Evolutionary conservation across 2,888 invertebrate species (phyloP), one percentile per base, ranked within the genome.

Genomic region (Cephus rjabovi): DNA sequence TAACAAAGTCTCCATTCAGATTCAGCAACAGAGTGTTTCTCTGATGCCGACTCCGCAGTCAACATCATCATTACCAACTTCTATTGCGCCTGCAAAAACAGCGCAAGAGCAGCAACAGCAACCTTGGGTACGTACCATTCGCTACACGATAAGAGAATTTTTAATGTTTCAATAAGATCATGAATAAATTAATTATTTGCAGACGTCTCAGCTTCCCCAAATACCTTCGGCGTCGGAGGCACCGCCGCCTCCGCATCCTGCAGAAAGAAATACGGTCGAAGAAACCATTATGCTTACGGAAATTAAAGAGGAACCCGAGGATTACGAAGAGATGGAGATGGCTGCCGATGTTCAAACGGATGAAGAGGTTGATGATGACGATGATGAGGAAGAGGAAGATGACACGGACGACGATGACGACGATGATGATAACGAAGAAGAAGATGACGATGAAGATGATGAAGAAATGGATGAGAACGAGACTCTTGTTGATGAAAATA

Each of bases 241-340:
- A 79, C 80, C 83, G 35, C 80, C 82, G 35, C 81, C 85, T 37
- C 77, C 81, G 74, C 79, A 77, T 78, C 71, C 80, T 74, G 76
- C 77, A 2, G 84, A 82, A 74, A 80, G 79, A 77, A 84, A 83
- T 75, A 34, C 83, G 11, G 79, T 78, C 35, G 75, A 79, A 33
- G 85, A 86, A 82, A 84, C 85, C 33, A 76, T 83, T 79, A 83
- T 84, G 80, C 84, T 89, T 77, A 83, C 86, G 34, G 87, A 89
- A 74, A 89, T 90, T 37, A 91, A 90, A 81, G 89, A 90, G 80
- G 90, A 91, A 81, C 89, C 89, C 12, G 85, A 85, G 75, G 89
- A 90, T 79, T 88, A 90, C 75, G 91, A 90, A 34, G 91, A 90
- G 76, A 87, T 87, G 83, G 90, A 87, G 81, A 88, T 88, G 85